Evolutionary conservation across 1,140 invertebrate species (phyloP), one percentile per base, ranked within the genome.

Genomic region (Adelges cooleyi): DNA sequence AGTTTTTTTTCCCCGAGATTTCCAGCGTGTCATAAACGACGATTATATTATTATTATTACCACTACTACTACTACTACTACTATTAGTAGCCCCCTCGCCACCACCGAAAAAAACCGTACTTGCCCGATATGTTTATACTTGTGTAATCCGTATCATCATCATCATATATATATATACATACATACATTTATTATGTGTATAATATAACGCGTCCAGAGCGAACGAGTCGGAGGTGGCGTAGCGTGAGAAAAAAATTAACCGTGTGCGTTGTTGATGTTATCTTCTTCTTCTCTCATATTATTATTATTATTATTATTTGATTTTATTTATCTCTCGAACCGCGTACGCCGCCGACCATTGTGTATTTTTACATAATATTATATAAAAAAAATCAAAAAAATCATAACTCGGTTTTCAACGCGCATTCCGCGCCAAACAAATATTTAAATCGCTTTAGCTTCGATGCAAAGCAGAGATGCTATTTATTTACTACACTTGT

Each of bases 211-310:
- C 50, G 27, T 18, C 10, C 3, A 29, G 20, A 13, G 10, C 51
- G 36, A 36, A 53, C 51, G 10, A 38, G 50, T 53, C 29, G 50
- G 10, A 11, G 25, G 51, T 18, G 25, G 29, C 17, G 51, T 53
- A 56, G 53, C 53, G 53, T 56, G 53, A 56, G 53, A 56, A 56
- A 48, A 53, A 56, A 56, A 56, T 56, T 56, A 56, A 56, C 53
- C 53, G 53, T 36, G 52, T 40, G 52, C 33, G 52, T 40, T 42
- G 53, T 56, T 42, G 53, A 56, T 56, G 53, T 56, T 56, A 56
- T 56, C 53, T 33, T 42, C 40, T 3, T 42, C 33, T 13, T 36
- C 33, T 6, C 40, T 42, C 40, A 17, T 42, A 42, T 8, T 36
- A 36, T 8, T 36, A 36, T 13, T 6, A 36, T 6, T 8, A 36